phyloP scores from a whole-genome alignment of 2,888 invertebrate genomes.

The Deilephila elpenor region DNA sequence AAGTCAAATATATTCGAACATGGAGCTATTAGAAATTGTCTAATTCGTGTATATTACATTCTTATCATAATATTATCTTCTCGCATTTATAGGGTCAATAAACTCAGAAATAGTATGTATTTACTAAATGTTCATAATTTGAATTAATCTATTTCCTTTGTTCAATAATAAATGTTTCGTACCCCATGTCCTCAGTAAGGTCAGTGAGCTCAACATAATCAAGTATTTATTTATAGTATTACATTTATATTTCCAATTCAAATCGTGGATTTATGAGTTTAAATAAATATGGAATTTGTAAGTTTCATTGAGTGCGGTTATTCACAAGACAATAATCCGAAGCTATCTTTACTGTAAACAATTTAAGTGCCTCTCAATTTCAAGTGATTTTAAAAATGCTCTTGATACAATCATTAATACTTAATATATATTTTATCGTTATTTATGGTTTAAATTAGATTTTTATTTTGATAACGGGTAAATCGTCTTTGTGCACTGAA shows the following conservation, averaged over 20 bases:
- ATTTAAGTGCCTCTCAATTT: background rate
- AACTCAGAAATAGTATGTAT: background rate
- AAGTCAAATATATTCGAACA: no score
- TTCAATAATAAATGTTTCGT: background rate
- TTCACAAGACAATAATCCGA: conserved; percentile 3
- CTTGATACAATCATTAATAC: background rate
- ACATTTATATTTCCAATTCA: background rate
- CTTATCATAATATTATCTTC: background rate
- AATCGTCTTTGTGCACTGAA: background rate
- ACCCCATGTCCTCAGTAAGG: background rate
- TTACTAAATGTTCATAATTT: background rate
- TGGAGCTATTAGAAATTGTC: background rate
- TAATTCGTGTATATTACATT: background rate
- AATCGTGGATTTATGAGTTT: background rate
- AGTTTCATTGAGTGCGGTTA: conserved; percentile 19
- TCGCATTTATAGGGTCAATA: background rate
- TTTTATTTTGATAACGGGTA: background rate
- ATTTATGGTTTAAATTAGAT: background rate
- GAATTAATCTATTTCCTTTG: no score
- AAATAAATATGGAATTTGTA: background rate
- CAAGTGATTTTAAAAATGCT: background rate
- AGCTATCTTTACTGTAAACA: background rate
- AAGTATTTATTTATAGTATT: background rate
- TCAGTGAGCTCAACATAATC: background rate
- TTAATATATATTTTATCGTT: background rate